phyloP scores from a whole-genome alignment of 2,888 invertebrate genomes.

The Eudiplozoon nipponicum region DNA sequence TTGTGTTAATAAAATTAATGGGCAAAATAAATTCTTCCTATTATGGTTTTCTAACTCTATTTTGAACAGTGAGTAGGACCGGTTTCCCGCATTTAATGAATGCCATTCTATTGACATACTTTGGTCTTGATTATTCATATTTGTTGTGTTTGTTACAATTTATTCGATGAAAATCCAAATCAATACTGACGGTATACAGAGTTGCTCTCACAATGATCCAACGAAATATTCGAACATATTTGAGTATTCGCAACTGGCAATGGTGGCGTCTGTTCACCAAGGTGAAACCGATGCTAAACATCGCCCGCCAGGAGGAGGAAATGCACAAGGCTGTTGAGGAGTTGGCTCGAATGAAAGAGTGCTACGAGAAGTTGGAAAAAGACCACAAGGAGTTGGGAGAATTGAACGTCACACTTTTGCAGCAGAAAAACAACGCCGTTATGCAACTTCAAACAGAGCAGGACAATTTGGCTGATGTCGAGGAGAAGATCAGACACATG shows the following conservation, averaged over 20 bases:
- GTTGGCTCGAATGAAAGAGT: constrained; percentile 65
- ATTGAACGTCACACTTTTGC: constrained; percentile 56
- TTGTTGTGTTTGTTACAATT: too few relatives aligned
- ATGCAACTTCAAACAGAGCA: constrained; percentile 62
- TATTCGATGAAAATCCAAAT: too few relatives aligned
- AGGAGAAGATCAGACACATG: constrained; percentile 69
- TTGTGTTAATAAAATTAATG: too few relatives aligned
- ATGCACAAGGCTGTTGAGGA: constrained; percentile 78
- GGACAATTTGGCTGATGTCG: constrained; percentile 55
- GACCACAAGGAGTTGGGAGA: constrained; percentile 76
- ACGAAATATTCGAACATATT: constrained; percentile 87
- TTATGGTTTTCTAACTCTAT: too few relatives aligned
- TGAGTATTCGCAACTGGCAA: constrained; percentile 90
- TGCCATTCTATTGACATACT: too few relatives aligned
- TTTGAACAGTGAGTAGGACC: too few relatives aligned
- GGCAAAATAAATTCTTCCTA: too few relatives aligned
- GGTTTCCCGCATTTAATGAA: too few relatives aligned
- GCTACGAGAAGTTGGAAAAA: constrained; percentile 69
- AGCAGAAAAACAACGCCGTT: constrained; percentile 67
- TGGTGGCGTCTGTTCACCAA: constrained; percentile 83
- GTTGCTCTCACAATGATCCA: constrained; percentile 74
- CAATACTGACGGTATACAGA: too few relatives aligned
- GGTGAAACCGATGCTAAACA: constrained; percentile 90
- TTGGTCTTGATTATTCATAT: too few relatives aligned
- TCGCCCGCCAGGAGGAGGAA: constrained; percentile 90